These are phyloP conservation scores for Glandiceps talaboti DNA, from an alignment of 53 echinoderm and acorn worm species.

Conservation along the genomic window DNA sequence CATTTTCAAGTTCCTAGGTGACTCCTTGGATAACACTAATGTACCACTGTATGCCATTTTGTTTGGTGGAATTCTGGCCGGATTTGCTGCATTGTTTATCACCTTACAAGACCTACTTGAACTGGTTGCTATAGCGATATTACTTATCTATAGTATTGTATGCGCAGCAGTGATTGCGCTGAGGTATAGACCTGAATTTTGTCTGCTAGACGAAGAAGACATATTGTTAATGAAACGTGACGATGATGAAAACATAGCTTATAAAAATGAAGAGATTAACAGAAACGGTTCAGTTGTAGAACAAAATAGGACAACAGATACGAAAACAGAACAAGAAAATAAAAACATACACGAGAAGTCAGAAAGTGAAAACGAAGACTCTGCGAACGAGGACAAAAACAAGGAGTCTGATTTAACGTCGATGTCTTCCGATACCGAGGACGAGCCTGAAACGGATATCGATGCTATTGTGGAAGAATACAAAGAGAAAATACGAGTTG, in stretches of 20 bases:
- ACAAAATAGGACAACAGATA: not conserved
- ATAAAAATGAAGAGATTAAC: not conserved
- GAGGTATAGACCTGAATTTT: constrained; percentile 24
- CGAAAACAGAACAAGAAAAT: not conserved
- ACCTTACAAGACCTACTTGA: constrained; percentile 14
- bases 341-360: not conserved
- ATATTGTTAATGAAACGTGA: not conserved
- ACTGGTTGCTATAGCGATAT: constrained; percentile 23
- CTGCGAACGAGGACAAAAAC: not conserved
- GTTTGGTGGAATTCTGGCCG: constrained; percentile 17
- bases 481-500: constrained; percentile 19
- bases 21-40: constrained; percentile 12
- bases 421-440: not conserved
- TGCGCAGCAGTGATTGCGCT: constrained; percentile 30
- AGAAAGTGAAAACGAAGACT: not conserved
- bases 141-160: constrained; percentile 19
- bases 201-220: constrained; percentile 4
- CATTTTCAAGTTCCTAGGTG: constrained; percentile 20
- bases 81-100: constrained; percentile 8
- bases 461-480: constrained; percentile 40
- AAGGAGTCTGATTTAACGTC: not conserved
- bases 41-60: constrained; percentile 13
- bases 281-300: not conserved
- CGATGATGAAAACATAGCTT: not conserved
- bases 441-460: constrained; percentile 16